Percentiles rank a stretch among this genome's conserved stretches.
These are phyloP conservation scores for Anthophora plumipes DNA, from an alignment of 2,888 invertebrate genomes.

Conservation along the genomic window DNA sequence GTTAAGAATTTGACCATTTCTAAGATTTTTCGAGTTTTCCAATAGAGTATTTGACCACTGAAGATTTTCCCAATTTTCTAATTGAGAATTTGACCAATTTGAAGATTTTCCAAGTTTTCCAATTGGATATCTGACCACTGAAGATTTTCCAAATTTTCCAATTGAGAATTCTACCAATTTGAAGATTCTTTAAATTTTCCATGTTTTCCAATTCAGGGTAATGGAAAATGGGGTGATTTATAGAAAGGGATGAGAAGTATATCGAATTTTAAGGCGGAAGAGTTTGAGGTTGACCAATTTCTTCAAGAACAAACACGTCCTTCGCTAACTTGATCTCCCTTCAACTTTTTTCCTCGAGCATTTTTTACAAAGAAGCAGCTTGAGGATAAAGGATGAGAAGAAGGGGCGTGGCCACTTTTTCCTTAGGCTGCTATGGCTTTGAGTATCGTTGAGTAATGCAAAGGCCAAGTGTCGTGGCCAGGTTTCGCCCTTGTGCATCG, in stretches of 20 bases:
- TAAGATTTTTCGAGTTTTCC: too few species aligned
- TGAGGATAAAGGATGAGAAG: not conserved
- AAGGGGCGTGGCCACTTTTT: constrained; percentile 19
- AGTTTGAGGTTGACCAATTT: constrained; percentile 45
- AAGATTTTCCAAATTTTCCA: too few species aligned
- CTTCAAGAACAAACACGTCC: constrained; percentile 65
- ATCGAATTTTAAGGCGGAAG: constrained; percentile 25
- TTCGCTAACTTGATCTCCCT: constrained; percentile 59
- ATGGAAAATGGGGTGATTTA: not conserved
- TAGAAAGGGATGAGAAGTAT: not conserved
- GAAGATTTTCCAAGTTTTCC: too few species aligned
- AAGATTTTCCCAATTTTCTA: not conserved
- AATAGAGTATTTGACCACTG: too few species aligned
- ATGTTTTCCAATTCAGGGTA: too few species aligned
- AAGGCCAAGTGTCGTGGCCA: constrained; percentile 69
- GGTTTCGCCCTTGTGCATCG: constrained; percentile 65
- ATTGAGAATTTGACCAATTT: too few species aligned
- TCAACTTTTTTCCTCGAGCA: constrained; percentile 54
- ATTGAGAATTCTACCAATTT: too few species aligned
- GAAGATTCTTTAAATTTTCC: too few species aligned
- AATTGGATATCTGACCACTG: too few species aligned
- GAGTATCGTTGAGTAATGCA: constrained; percentile 58
- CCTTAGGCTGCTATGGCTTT: constrained; percentile 41
- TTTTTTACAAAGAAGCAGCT: constrained; percentile 36
- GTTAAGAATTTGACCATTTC: too few species aligned